A percentile compares a stretch with the other conserved stretches of the same genome.
Conservation (phyloP, 2,113 vertebrate species). For the Girardinichthys multiradiatus region DNA sequence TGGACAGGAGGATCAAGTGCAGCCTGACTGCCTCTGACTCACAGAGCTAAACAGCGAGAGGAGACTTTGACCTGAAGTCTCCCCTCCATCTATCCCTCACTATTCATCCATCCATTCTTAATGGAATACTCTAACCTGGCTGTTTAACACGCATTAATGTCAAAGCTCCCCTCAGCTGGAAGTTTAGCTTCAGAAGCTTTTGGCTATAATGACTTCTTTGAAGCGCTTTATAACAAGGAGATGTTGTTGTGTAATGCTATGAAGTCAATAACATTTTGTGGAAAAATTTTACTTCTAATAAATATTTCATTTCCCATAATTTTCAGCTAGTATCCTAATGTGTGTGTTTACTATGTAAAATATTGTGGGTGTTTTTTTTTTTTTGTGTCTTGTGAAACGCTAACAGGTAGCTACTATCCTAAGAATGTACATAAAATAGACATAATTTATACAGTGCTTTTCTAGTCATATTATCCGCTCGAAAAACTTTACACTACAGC, state of each 20-base stretch:
- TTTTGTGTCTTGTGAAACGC: too few relatives aligned
- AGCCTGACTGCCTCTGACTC: constrained; percentile 55
- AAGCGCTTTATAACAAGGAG: neutral
- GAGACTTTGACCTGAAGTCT: constrained; percentile 53
- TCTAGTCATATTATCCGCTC: too few relatives aligned
- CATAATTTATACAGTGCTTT: too few relatives aligned
- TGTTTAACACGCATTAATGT: constrained; percentile 72
- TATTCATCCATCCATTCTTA: constrained; percentile 64
- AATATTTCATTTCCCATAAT: fast-evolving
- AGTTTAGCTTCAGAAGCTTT: constrained; percentile 49
- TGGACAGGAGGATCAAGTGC: constrained; percentile 50
- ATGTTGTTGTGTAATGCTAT: neutral
- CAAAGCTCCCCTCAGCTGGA: constrained; percentile 68
- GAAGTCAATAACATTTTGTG: neutral
- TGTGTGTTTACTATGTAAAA: too few relatives aligned
- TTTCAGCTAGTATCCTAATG: too few relatives aligned
- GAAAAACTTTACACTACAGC: too few relatives aligned
- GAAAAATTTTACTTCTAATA: neutral
- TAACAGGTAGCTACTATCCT: too few relatives aligned
- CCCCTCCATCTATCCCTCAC: constrained; percentile 48
- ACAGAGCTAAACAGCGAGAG: constrained; percentile 26
- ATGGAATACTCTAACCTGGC: constrained; percentile 67
- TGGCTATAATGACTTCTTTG: constrained; percentile 1
- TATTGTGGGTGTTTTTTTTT: too few relatives aligned
- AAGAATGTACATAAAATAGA: too few relatives aligned